A percentile compares a stretch with the other conserved stretches of the same genome.
Evolutionary conservation across 2,113 vertebrate genomes (phyloP).

Genomic region (Spilogale gracilis): DNA sequence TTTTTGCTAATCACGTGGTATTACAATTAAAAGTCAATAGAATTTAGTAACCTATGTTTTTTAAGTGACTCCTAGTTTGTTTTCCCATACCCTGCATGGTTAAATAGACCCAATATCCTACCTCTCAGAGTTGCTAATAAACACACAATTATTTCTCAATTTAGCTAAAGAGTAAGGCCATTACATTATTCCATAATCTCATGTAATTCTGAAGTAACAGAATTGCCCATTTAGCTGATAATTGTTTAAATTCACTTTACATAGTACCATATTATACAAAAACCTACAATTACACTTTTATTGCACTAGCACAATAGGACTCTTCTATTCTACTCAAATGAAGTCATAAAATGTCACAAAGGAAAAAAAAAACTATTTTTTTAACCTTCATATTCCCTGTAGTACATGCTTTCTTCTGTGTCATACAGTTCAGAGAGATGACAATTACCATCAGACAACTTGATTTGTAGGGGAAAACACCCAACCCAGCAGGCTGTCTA

Average conservation of each 20-base stretch:
- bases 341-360: constrained; percentile 41
- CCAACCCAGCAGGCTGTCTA: background rate
- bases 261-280: constrained; percentile 19
- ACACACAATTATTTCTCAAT: constrained; percentile 69
- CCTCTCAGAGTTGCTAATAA: constrained; percentile 72
- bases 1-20: constrained; percentile 73
- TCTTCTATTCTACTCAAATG: constrained; percentile 63
- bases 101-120: constrained; percentile 52
- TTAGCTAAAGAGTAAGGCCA: constrained; percentile 66
- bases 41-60: constrained; percentile 67
- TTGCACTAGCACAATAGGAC: background rate
- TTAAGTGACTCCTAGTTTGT: constrained; percentile 27
- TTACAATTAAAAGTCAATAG: constrained; percentile 68
- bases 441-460: background rate
- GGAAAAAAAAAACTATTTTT: background rate
- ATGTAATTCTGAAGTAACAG: constrained; percentile 64
- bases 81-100: background rate
- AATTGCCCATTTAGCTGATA: constrained; percentile 65
- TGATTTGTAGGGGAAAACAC: background rate
- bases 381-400: background rate
- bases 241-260: constrained; percentile 51
- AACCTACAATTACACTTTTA: constrained; percentile 57
- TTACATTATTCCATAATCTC: constrained; percentile 61
- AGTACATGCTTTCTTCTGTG: constrained; percentile 13
- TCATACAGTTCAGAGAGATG: constrained; percentile 22